These are phyloP conservation scores for Ochropacha duplaris DNA, from an alignment of 2,888 invertebrate genomes.

Conservation along the genomic window DNA sequence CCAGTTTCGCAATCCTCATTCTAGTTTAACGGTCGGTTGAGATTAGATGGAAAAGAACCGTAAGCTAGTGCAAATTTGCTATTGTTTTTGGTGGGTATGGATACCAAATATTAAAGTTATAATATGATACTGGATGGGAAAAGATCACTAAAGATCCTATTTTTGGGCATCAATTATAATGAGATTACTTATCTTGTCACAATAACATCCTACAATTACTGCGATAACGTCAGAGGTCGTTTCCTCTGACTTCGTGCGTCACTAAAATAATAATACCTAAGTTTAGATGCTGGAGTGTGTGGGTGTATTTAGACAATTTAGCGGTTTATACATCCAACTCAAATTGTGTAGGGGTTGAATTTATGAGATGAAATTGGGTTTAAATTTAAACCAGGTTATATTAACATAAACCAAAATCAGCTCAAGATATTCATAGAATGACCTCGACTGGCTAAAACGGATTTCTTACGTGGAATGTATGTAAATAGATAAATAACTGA, in stretches of 20 bases:
- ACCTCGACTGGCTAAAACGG: background rate
- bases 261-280: background rate
- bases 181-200: background rate
- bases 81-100: too few species aligned
- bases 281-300: background rate
- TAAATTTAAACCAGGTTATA: slow-evolving; percentile 12
- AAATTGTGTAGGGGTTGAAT: background rate
- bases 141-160: too few species aligned
- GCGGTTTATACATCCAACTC: background rate
- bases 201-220: background rate
- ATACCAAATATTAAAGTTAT: too few species aligned
- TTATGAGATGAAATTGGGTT: slow-evolving; percentile 10
- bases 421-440: background rate
- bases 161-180: background rate
- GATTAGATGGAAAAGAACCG: too few species aligned
- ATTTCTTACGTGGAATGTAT: background rate
- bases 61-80: too few species aligned
- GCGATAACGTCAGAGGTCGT: background rate
- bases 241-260: background rate
- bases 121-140: too few species aligned
- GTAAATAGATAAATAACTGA: background rate
- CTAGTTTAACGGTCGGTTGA: background rate
- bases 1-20: background rate
- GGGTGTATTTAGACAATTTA: background rate
- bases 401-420: background rate